Conservation (phyloP, 2,113 vertebrate genomes). For the Casuarius casuarius region DNA sequence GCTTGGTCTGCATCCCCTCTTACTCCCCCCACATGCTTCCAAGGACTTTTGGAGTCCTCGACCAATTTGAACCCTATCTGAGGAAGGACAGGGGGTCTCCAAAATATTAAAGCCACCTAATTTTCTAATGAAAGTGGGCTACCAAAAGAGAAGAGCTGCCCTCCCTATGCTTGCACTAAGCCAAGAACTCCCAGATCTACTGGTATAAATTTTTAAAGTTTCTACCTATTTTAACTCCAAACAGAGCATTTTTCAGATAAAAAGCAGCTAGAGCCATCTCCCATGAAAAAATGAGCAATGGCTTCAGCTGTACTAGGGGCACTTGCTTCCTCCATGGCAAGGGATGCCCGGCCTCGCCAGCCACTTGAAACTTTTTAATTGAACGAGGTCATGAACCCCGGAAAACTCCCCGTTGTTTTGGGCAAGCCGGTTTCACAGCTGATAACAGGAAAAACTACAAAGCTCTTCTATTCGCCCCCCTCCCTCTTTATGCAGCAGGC, state of each 20-base stretch:
- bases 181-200: background rate
- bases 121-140: background rate
- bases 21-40: background rate
- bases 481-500: background rate
- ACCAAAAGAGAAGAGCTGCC: background rate
- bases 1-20: background rate
- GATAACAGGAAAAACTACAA: background rate
- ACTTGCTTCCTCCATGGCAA: background rate
- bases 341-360: background rate
- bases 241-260: background rate
- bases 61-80: background rate
- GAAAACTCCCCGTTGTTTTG: background rate
- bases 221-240: background rate
- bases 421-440: background rate
- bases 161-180: background rate
- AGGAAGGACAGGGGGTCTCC: background rate
- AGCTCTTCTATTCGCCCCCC: background rate
- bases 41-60: background rate
- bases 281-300: background rate
- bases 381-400: background rate
- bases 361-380: conserved; percentile 16
- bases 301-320: background rate
- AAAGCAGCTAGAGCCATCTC: rapidly evolving
- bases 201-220: background rate
- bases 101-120: background rate